Evolutionary conservation across 2,888 invertebrate species (phyloP).

Genomic region (Pomacea canaliculata): DNA sequence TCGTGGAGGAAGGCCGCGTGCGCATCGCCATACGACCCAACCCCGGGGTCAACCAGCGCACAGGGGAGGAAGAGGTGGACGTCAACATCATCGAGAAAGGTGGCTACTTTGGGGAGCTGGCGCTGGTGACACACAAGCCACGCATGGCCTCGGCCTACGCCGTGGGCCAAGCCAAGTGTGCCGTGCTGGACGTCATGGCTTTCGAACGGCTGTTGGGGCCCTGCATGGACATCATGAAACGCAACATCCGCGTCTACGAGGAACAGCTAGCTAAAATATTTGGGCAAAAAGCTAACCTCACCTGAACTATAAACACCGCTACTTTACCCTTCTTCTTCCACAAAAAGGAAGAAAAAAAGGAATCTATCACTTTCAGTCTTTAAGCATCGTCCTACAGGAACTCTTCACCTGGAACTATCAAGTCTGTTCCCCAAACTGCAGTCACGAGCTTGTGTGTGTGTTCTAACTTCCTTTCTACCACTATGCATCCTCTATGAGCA

Average conservation of each 20-base stretch:
- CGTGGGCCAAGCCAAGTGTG: constrained; percentile 87
- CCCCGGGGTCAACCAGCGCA: constrained; percentile 46
- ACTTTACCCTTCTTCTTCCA: too few relatives aligned
- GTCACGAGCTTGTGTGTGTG: too few relatives aligned
- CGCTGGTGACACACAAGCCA: constrained; percentile 95
- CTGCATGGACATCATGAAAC: constrained; percentile 98
- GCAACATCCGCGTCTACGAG: constrained; percentile 97
- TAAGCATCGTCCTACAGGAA: too few relatives aligned
- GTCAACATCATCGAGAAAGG: constrained; percentile 80
- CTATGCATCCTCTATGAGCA: too few relatives aligned
- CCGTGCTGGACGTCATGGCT: constrained; percentile 96
- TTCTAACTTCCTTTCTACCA: too few relatives aligned
- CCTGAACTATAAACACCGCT: constrained; percentile 13
- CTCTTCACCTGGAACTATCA: too few relatives aligned
- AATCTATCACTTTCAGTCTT: too few relatives aligned
- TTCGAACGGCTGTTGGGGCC: constrained; percentile 97
- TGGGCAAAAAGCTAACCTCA: constrained; percentile 73
- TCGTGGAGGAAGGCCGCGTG: constrained; percentile 92
- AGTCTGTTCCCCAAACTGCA: too few relatives aligned
- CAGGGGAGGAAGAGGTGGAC: too few relatives aligned
- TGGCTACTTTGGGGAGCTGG: constrained; percentile 80
- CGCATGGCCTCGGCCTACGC: constrained; percentile 86
- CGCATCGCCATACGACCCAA: constrained; percentile 89
- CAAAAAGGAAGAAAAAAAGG: too few relatives aligned
- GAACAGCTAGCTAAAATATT: constrained; percentile 95